phyloP scores from a whole-genome alignment of 2,888 invertebrate species.

The Chesias legatella region DNA sequence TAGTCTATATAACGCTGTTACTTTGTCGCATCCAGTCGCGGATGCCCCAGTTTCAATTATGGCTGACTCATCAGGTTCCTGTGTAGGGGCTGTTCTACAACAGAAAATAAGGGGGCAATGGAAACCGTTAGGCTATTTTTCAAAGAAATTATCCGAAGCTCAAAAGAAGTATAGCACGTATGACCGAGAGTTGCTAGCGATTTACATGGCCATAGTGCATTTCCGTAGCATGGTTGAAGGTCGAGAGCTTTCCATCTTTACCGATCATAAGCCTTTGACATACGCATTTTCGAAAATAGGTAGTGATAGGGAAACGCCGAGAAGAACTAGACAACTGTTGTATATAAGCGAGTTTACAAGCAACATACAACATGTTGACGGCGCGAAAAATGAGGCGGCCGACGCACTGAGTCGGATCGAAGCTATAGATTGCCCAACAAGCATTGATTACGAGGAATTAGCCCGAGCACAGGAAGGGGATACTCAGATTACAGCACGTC shows the following conservation, averaged over 20 bases:
- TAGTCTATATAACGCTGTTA: background rate
- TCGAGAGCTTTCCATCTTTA: slow-evolving; percentile 5
- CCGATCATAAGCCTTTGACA: slow-evolving; percentile 19
- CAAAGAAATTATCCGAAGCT: no score
- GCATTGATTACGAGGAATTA: slow-evolving; percentile 19
- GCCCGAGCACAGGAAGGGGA: slow-evolving; percentile 19
- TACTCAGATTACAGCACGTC: no score
- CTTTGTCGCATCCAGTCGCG: background rate
- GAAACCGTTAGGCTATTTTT: no score
- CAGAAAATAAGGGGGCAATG: no score
- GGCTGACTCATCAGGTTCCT: background rate
- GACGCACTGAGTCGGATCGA: slow-evolving; percentile 21
- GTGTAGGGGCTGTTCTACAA: no score
- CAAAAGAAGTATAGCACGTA: no score
- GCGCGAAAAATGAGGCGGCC: slow-evolving; percentile 16
- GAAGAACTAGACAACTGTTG: slow-evolving; percentile 4
- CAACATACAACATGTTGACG: slow-evolving; percentile 17
- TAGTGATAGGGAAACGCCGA: background rate
- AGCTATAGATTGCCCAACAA: slow-evolving; percentile 15
- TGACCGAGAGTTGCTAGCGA: no score
- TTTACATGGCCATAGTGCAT: slow-evolving; percentile 12
- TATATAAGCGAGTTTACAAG: slow-evolving; percentile 13
- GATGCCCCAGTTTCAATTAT: background rate
- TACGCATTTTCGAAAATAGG: no score
- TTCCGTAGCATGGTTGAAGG: slow-evolving; percentile 13